phyloP scores from a whole-genome alignment of 2,888 invertebrate species.

The Erynnis tages region DNA sequence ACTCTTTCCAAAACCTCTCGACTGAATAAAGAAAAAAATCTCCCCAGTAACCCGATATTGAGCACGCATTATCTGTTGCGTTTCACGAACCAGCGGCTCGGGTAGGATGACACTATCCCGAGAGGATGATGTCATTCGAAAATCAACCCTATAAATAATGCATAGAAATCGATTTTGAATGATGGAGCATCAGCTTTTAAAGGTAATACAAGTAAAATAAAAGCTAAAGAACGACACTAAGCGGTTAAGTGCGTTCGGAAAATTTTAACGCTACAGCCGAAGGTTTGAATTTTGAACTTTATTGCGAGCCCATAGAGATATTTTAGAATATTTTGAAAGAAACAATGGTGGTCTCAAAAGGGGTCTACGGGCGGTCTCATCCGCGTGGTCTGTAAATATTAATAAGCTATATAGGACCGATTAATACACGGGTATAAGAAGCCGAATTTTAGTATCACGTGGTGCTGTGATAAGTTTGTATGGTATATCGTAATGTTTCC shows the following conservation, averaged over 20 bases:
- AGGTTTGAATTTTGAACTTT: conserved; percentile 7
- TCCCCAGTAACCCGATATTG: conserved; percentile 66
- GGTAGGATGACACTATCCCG: conserved; percentile 67
- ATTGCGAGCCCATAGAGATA: conserved; percentile 33
- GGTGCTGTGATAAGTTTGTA: conserved; percentile 5
- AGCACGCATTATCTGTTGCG: conserved; percentile 71
- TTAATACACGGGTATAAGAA: conserved; percentile 28
- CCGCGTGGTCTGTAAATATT: conserved; percentile 57
- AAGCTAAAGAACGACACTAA: conserved; percentile 55
- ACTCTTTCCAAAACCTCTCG: conserved; percentile 38
- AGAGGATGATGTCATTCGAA: conserved; percentile 31
- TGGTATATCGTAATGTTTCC: conserved; percentile 11
- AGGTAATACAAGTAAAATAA: conserved; percentile 60
- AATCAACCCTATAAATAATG: conserved; percentile 33
- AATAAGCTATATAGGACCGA: conserved; percentile 49
- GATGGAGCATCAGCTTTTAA: conserved; percentile 37
- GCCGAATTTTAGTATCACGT: conserved; percentile 26
- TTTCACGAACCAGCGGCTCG: conserved; percentile 66
- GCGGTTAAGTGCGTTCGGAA: conserved; percentile 42
- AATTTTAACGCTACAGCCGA: conserved; percentile 15
- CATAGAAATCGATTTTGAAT: conserved; percentile 42
- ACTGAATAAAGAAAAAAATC: conserved; percentile 44
- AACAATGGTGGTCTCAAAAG: conserved; percentile 39
- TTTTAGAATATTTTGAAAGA: conserved; percentile 45
- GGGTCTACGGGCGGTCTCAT: conserved; percentile 59